phyloP scores from a whole-genome alignment of 2,113 vertebrate species.

The Mungos mungo region DNA sequence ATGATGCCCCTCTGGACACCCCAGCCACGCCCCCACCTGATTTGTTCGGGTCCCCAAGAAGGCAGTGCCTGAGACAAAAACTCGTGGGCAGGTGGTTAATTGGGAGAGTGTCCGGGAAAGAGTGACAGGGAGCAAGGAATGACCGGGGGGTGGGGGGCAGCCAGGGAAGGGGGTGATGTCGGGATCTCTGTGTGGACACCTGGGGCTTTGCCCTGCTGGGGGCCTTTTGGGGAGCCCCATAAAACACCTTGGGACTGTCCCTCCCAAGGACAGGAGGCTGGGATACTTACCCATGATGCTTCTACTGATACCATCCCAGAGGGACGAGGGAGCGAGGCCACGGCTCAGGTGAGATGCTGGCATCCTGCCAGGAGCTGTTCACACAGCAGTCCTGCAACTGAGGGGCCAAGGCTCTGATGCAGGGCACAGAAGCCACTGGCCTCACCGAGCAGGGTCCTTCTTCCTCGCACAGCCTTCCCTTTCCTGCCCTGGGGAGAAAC shows the following conservation, averaged over 20 bases:
- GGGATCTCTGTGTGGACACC: background rate
- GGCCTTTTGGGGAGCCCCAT: background rate
- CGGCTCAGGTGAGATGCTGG: background rate
- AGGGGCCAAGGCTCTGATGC: too few relatives aligned
- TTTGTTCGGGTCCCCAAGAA: background rate
- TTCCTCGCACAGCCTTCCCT: background rate
- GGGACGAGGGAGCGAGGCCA: accelerated
- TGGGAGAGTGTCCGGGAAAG: background rate
- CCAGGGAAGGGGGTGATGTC: background rate
- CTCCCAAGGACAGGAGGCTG: background rate
- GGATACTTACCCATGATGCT: background rate
- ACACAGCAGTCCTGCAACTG: background rate
- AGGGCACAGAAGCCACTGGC: too few relatives aligned
- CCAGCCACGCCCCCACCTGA: background rate
- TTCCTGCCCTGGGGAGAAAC: background rate
- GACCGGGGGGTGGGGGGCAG: background rate
- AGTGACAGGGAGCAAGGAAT: background rate
- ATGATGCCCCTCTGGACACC: background rate
- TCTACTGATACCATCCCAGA: background rate
- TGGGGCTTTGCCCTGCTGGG: background rate
- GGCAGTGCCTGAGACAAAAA: background rate
- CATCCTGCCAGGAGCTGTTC: background rate
- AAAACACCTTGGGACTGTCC: background rate
- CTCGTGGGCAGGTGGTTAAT: background rate
- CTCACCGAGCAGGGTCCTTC: accelerated